These are phyloP conservation scores for Paratrypauchen microcephalus DNA, from an alignment of 2,797 vertebrate species.

Conservation along the genomic window DNA sequence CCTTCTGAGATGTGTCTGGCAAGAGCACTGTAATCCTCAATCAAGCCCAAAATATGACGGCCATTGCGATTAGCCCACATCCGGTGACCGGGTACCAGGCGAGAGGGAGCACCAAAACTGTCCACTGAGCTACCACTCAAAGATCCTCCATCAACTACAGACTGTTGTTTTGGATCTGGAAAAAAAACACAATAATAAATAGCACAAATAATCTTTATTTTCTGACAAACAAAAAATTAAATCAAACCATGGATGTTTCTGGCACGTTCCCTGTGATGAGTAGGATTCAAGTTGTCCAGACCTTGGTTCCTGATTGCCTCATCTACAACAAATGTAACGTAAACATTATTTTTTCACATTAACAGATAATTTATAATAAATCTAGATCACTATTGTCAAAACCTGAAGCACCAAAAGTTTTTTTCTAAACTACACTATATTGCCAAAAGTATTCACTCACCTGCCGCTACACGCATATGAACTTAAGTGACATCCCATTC, in stretches of 20 bases:
- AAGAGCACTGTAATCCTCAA: constrained; percentile 88
- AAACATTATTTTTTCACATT: neutral
- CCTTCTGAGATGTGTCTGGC: constrained; percentile 86
- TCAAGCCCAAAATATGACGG: constrained; percentile 84
- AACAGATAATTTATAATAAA: neutral
- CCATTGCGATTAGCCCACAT: constrained; percentile 86
- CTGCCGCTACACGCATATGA: too few species aligned
- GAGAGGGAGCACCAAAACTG: constrained; percentile 66
- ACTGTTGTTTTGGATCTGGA: constrained; percentile 48
- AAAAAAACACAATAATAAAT: neutral
- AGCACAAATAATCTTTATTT: neutral
- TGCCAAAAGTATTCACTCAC: too few species aligned
- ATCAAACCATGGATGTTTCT: constrained; percentile 42
- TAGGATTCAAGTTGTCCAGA: constrained; percentile 42
- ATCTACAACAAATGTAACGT: constrained; percentile 46
- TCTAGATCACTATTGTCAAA: neutral
- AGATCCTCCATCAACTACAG: constrained; percentile 61
- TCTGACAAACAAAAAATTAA: neutral
- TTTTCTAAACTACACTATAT: too few species aligned
- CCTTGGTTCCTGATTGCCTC: constrained; percentile 58
- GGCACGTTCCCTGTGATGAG: constrained; percentile 33
- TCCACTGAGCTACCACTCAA: constrained; percentile 72
- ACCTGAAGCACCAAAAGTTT: neutral
- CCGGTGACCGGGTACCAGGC: constrained; percentile 78
- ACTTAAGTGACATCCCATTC: too few species aligned